Evolutionary conservation across 2,888 invertebrate genomes (phyloP).

Genomic region (Cerceris rybyensis): DNA sequence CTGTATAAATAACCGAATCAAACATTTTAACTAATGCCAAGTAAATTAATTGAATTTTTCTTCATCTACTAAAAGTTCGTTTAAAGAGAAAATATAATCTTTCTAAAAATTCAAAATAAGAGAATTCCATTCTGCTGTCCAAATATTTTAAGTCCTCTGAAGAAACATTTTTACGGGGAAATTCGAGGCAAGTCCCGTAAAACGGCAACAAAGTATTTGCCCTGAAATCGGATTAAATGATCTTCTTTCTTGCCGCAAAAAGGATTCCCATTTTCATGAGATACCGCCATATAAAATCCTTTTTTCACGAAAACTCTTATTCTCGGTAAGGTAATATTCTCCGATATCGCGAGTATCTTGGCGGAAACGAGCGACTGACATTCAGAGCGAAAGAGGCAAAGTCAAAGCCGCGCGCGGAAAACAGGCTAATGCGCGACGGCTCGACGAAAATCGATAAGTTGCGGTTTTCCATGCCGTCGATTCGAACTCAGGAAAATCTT

Average conservation of each 20-base stretch:
- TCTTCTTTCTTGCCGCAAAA: not conserved
- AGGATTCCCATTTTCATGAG: constrained; percentile 1
- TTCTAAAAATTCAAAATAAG: too few species aligned
- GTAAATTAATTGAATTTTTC: too few species aligned
- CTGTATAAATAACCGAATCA: too few species aligned
- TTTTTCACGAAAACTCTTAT: constrained; percentile 1
- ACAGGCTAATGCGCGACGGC: constrained; percentile 54
- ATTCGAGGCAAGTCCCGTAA: not conserved
- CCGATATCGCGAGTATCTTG: constrained; percentile 22
- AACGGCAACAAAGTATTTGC: constrained; percentile 1
- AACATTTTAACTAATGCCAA: too few species aligned
- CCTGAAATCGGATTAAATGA: not conserved
- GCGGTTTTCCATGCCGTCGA: constrained; percentile 53
- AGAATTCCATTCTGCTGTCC: not conserved
- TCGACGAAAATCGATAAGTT: constrained; percentile 51
- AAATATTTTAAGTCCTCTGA: not conserved
- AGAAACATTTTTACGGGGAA: not conserved
- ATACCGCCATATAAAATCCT: not conserved
- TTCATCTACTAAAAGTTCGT: too few species aligned
- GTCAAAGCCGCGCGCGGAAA: constrained; percentile 43
- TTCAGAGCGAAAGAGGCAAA: constrained; percentile 11
- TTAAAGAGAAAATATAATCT: too few species aligned
- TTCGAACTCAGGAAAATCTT: constrained; percentile 38
- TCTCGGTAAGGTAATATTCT: not conserved
- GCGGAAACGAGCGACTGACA: constrained; percentile 50